Conservation (phyloP, 2,113 vertebrate genomes). For the Stegastes partitus region DNA sequence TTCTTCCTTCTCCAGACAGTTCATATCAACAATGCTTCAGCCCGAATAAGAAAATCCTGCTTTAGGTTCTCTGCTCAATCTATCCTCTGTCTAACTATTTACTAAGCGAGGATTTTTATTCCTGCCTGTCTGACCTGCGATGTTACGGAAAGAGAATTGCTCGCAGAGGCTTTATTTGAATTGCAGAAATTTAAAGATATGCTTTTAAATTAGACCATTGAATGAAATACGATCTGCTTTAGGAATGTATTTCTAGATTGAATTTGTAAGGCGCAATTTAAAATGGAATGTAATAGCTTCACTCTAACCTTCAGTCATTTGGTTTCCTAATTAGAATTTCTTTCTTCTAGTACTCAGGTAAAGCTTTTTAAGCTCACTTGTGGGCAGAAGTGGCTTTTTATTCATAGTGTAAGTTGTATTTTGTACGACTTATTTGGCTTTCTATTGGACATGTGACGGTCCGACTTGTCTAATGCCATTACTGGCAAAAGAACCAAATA, state of each 20-base stretch:
- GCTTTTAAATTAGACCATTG: slow-evolving; percentile 6
- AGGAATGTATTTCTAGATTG: slow-evolving; percentile 21
- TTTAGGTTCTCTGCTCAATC: slow-evolving; percentile 26
- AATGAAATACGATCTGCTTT: slow-evolving; percentile 25
- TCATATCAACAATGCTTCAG: slow-evolving; percentile 56
- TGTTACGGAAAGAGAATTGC: slow-evolving; percentile 16
- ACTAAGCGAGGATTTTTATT: slow-evolving; percentile 14
- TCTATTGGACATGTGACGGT: neutral
- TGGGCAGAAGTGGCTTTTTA: neutral
- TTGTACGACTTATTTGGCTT: neutral
- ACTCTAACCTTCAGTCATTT: neutral
- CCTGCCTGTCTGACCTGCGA: neutral
- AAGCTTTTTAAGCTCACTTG: neutral
- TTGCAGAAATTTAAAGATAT: slow-evolving; percentile 28
- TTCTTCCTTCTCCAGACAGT: slow-evolving; percentile 49
- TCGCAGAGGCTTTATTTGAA: slow-evolving; percentile 32
- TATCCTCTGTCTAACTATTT: slow-evolving; percentile 30
- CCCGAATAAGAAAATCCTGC: slow-evolving; percentile 41
- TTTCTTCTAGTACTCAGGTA: slow-evolving; percentile 1
- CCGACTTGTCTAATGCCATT: neutral
- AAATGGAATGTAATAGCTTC: slow-evolving; percentile 7
- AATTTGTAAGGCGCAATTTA: slow-evolving; percentile 25
- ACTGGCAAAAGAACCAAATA: neutral
- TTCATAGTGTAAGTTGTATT: neutral
- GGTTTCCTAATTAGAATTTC: slow-evolving; percentile 18